Conservation (phyloP, 1,140 invertebrate genomes). For the Ptiloglossa arizonensis region DNA sequence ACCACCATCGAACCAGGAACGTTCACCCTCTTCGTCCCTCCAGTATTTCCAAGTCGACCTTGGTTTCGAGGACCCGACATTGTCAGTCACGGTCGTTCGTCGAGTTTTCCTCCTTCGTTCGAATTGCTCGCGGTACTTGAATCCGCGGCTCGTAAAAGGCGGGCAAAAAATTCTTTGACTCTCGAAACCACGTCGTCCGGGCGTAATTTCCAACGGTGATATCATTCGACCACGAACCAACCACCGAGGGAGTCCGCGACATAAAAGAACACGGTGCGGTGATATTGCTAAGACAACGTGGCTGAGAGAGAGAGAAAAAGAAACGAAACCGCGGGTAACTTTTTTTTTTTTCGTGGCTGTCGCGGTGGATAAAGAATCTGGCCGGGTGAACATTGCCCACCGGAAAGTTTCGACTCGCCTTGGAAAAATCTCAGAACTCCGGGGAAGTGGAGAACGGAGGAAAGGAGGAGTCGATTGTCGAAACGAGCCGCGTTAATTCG, state of each 20-base stretch:
- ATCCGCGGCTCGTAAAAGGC: background rate
- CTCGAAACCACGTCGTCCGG: background rate
- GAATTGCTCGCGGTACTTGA: too few relatives aligned
- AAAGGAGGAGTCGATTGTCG: too few relatives aligned
- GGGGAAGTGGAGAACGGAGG: too few relatives aligned
- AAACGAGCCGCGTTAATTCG: constrained; percentile 25
- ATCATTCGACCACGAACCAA: background rate
- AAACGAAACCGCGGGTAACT: background rate
- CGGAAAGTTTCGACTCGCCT: constrained; percentile 5
- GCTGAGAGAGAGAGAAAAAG: background rate
- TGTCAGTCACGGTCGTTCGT: background rate
- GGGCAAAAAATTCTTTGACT: background rate
- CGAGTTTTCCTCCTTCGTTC: too few relatives aligned
- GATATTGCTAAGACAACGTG: background rate
- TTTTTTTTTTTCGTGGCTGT: background rate
- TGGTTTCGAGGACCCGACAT: too few relatives aligned
- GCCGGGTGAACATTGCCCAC: constrained; percentile 3
- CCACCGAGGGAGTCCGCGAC: background rate
- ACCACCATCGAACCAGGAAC: too few relatives aligned
- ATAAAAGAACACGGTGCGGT: constrained; percentile 5
- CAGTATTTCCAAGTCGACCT: too few relatives aligned
- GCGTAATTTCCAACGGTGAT: background rate
- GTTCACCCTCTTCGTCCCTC: too few relatives aligned
- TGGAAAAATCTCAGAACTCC: background rate
- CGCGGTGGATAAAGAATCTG: background rate